Conservation (phyloP, 2,797 vertebrate species). For the Enoplosus armatus region DNA sequence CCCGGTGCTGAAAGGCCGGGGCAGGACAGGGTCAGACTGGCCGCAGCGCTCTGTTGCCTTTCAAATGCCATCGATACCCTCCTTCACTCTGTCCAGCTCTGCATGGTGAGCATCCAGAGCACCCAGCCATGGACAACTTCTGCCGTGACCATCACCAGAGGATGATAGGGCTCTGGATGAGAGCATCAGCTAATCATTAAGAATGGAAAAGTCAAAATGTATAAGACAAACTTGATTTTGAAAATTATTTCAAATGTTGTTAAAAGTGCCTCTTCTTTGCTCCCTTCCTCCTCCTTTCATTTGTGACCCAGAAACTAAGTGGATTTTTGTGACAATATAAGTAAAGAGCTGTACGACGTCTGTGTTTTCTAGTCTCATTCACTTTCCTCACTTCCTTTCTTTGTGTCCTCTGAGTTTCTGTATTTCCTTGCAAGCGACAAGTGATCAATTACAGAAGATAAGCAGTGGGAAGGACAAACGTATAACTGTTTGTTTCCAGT, state of each 20-base stretch:
- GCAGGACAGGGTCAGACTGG: constrained; percentile 81
- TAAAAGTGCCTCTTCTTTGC: background rate
- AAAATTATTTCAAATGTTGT: background rate
- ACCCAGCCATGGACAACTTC: constrained; percentile 6
- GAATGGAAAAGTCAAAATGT: background rate
- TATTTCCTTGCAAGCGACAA: background rate
- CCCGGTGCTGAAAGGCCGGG: constrained; percentile 71
- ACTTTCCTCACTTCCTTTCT: background rate
- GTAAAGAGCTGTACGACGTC: background rate
- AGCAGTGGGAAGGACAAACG: background rate
- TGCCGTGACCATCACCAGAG: background rate
- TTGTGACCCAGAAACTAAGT: background rate
- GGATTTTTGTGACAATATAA: background rate
- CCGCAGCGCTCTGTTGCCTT: constrained; percentile 74
- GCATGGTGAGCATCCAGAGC: constrained; percentile 44
- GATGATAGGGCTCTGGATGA: background rate
- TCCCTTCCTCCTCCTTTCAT: background rate
- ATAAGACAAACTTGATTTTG: background rate
- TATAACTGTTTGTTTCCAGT: background rate
- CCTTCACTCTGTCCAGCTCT: constrained; percentile 38
- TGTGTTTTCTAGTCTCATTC: background rate
- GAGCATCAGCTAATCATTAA: background rate
- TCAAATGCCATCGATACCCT: constrained; percentile 78
- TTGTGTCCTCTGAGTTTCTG: background rate
- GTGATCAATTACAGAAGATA: background rate